Conservation (phyloP, 2,113 vertebrate species). For the Odocoileus virginianus region DNA sequence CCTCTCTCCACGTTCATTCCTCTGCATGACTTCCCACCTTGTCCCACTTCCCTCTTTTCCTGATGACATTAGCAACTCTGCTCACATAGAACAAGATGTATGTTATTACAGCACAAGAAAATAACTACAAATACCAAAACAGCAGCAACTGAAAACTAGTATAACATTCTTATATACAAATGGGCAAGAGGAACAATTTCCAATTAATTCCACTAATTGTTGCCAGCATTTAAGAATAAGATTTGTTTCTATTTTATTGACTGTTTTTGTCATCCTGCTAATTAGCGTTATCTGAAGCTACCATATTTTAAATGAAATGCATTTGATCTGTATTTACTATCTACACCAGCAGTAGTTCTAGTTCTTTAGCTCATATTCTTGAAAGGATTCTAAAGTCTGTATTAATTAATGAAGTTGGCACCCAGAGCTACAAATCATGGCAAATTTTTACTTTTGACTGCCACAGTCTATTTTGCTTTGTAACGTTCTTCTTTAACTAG, state of each 20-base stretch:
- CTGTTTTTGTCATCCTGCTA: conserved; percentile 53
- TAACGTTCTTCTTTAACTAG: conserved; percentile 10
- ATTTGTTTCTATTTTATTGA: conserved; percentile 58
- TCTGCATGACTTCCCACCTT: fast-evolving
- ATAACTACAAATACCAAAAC: not conserved
- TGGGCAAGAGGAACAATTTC: not conserved
- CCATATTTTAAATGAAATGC: conserved; percentile 52
- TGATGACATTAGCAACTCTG: not conserved
- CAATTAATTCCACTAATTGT: conserved; percentile 45
- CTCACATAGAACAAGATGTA: not conserved
- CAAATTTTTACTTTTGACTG: conserved; percentile 39
- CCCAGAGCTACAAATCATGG: not conserved
- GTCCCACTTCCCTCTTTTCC: not conserved
- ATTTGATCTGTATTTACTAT: conserved; percentile 52
- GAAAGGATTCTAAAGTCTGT: conserved; percentile 48
- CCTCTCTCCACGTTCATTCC: fast-evolving
- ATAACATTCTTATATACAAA: not conserved
- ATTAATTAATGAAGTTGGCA: conserved; percentile 62
- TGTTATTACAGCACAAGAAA: not conserved
- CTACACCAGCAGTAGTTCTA: conserved; percentile 5
- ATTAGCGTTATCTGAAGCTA: conserved; percentile 60
- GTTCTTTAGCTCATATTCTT: conserved; percentile 35
- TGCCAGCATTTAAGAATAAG: conserved; percentile 40
- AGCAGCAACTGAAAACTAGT: not conserved
- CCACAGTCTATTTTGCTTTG: conserved; percentile 8